phyloP scores from a whole-genome alignment of 2,113 vertebrate genomes.

The Tachycineta bicolor region DNA sequence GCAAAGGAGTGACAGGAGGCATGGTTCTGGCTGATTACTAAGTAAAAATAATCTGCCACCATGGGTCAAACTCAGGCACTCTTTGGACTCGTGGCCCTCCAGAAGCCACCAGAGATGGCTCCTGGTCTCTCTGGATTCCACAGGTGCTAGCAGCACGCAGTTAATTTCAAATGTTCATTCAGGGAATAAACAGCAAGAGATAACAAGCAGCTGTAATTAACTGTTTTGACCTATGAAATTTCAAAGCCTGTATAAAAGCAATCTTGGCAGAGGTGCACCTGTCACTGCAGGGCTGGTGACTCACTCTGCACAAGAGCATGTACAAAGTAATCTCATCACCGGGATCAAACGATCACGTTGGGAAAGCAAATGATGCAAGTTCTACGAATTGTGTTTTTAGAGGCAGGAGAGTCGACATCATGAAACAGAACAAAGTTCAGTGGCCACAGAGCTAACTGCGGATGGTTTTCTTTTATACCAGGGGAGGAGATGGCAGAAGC shows the following conservation, averaged over 20 bases:
- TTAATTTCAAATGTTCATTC: not conserved
- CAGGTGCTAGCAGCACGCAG: not conserved
- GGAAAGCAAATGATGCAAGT: slow-evolving; percentile 52
- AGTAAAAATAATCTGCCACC: not conserved
- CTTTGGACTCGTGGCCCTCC: not conserved
- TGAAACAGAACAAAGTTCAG: slow-evolving; percentile 27
- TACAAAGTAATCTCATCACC: not conserved
- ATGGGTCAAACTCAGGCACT: not conserved
- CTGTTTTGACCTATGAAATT: not conserved
- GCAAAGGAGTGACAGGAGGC: not conserved
- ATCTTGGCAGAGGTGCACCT: not conserved
- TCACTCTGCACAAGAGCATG: not conserved
- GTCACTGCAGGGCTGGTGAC: not conserved
- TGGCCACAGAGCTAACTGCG: not conserved
- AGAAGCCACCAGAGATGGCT: not conserved
- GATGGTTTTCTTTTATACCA: not conserved
- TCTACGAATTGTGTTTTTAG: not conserved
- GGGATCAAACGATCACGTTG: not conserved
- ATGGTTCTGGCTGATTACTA: not conserved
- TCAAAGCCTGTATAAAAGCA: not conserved
- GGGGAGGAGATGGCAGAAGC: not conserved
- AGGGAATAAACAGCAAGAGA: not conserved
- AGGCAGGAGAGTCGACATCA: not conserved
- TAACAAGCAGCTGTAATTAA: not conserved
- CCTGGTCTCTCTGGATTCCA: not conserved